Base-by-base conservation (phyloP, 2,113 vertebrate genomes). In the Cryptomyrus ogoouensis region DNA sequence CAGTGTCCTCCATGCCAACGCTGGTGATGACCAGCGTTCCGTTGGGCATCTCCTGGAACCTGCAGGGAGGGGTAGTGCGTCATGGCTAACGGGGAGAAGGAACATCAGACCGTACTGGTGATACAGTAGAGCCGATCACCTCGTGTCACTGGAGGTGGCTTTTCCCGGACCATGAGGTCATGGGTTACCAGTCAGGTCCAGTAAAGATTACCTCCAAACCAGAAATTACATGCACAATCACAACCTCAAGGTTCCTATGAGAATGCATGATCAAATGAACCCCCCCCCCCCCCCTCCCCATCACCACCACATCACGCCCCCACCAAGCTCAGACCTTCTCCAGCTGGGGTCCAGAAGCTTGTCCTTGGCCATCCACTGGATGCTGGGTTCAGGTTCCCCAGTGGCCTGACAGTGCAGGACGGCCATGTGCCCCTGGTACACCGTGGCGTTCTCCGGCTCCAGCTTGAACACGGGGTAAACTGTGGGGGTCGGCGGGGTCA, bases 331-430 rank as follows among this genome's bases (percentile, higher is more conserved):
- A 42, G 94, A 99, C 98, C 98, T 97, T 35, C 94, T 93, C 92
- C 94, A 96, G 89, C 93, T 95, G 0, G 96, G 91, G 91, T 98
- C 96, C 94, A 99, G 91, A 87, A 97, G 95, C 90, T 96, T 97
- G 92, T 99, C 98, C 91, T 98, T 99, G 88, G 97, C 96, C 90
- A 97, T 98, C 98, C 98, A 99, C 92, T 99, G 98, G 92, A 99
- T 96, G 91, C 97, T 96, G 0, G 98, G 98, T 89, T 96, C 89
- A 0, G 98, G 98, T 92, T 99, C 97, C 0, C 98, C 98, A 2
- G 95, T 96, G 46, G 97, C 98, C 96, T 99, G 98, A 88, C 98
- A 99, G 94, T 97, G 98, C 91, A 99, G 96, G 92, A 98, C 94
- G n/a, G 98, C 98, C 0, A 97, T 97, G 95, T 99, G 97, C 3